phyloP scores from a whole-genome alignment of 2,888 invertebrate genomes.

The Tanytarsus gracilentus region DNA sequence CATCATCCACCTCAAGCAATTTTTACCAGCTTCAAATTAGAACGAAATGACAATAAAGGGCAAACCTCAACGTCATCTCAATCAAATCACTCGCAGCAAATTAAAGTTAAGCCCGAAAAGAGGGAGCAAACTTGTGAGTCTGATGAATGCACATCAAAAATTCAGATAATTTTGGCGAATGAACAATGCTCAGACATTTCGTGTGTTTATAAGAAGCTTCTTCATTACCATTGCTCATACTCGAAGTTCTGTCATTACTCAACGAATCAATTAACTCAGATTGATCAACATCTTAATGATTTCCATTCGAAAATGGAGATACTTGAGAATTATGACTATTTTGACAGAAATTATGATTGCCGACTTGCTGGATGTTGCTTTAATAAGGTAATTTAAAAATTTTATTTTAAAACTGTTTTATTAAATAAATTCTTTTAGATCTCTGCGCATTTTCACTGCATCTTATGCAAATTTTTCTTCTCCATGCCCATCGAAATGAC shows the following conservation, averaged over 20 bases:
- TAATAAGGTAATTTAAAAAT: constrained; percentile 26
- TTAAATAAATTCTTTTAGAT: constrained; percentile 42
- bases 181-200: constrained; percentile 64
- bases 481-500: constrained; percentile 38
- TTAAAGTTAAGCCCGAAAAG: constrained; percentile 33
- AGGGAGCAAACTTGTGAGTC: constrained; percentile 39
- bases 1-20: constrained; percentile 76
- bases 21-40: constrained; percentile 86
- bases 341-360: constrained; percentile 64
- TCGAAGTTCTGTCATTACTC: constrained; percentile 67
- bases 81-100: constrained; percentile 30
- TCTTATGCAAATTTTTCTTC: constrained; percentile 63
- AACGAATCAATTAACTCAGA: constrained; percentile 65
- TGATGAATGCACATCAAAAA: constrained; percentile 38
- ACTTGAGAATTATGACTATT: constrained; percentile 77
- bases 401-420: constrained; percentile 29
- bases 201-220: constrained; percentile 59
- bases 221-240: constrained; percentile 74
- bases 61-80: constrained; percentile 30
- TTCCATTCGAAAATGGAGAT: constrained; percentile 76
- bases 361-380: constrained; percentile 53
- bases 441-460: constrained; percentile 70
- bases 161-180: constrained; percentile 29
- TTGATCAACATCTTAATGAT: constrained; percentile 75
- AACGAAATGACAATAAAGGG: constrained; percentile 49